These are phyloP conservation scores for Hipposideros armiger DNA, from an alignment of 2,113 vertebrate genomes.

Conservation along the genomic window DNA sequence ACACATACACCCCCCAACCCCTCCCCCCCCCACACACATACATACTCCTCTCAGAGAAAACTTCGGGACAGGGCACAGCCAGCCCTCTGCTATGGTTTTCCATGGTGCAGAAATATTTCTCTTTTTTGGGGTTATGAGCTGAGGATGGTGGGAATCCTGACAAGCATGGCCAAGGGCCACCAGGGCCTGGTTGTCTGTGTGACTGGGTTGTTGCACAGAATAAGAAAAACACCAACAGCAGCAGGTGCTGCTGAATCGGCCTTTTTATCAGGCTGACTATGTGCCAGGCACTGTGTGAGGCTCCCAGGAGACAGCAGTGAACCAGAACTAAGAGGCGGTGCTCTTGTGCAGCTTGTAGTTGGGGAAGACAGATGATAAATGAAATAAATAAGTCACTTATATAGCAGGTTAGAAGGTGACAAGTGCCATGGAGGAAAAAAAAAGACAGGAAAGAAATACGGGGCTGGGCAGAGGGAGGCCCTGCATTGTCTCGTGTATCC, in stretches of 20 bases:
- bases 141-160: not conserved
- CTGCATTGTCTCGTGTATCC: accelerated
- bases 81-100: not conserved
- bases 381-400: too few species aligned
- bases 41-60: accelerated
- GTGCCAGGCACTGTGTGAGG: not conserved
- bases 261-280: not conserved
- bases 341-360: not conserved
- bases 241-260: accelerated
- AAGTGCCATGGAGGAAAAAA: accelerated
- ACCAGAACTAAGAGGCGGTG: not conserved
- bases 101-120: not conserved
- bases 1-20: accelerated
- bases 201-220: not conserved
- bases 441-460: not conserved
- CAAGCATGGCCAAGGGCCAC: not conserved
- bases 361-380: not conserved
- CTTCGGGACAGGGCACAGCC: not conserved
- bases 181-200: not conserved
- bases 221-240: not conserved
- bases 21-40: too few species aligned
- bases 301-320: not conserved
- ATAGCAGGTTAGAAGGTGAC: not conserved
- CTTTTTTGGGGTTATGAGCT: not conserved
- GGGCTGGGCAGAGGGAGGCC: not conserved